Percentiles rank a stretch among this genome's conserved stretches.
These are phyloP conservation scores for Lophotriccus pileatus DNA, from an alignment of 2,797 vertebrate genomes.

Conservation along the genomic window DNA sequence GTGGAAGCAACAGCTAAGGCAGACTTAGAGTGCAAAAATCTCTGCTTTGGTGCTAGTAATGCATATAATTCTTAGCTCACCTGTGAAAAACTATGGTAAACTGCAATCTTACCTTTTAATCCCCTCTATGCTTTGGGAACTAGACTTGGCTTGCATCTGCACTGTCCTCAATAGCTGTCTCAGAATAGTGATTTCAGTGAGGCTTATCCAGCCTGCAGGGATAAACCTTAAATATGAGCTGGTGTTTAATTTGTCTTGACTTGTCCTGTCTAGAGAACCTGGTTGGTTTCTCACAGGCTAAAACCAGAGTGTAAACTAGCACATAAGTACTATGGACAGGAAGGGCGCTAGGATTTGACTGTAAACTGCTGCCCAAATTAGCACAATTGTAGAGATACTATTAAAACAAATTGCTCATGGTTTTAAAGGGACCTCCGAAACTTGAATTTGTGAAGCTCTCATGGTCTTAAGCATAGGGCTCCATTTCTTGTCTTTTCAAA, in stretches of 20 bases:
- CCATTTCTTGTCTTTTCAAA: neutral
- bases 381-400: neutral
- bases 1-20: neutral
- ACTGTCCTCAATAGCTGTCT: neutral
- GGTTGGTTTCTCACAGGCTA: neutral
- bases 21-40: neutral
- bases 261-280: neutral
- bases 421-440: neutral
- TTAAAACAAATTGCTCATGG: neutral
- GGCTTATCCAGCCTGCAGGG: neutral
- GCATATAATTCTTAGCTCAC: neutral
- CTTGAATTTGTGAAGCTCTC: neutral
- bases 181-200: neutral
- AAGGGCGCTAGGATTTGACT: neutral
- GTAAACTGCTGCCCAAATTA: neutral
- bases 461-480: neutral
- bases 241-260: neutral
- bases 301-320: neutral
- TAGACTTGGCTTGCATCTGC: neutral
- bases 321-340: neutral
- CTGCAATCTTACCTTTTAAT: neutral
- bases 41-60: neutral
- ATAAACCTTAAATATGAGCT: neutral
- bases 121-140: neutral
- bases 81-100: neutral